Conservation (phyloP, 1,140 invertebrate genomes). For the Drosophila lacteicornis region DNA sequence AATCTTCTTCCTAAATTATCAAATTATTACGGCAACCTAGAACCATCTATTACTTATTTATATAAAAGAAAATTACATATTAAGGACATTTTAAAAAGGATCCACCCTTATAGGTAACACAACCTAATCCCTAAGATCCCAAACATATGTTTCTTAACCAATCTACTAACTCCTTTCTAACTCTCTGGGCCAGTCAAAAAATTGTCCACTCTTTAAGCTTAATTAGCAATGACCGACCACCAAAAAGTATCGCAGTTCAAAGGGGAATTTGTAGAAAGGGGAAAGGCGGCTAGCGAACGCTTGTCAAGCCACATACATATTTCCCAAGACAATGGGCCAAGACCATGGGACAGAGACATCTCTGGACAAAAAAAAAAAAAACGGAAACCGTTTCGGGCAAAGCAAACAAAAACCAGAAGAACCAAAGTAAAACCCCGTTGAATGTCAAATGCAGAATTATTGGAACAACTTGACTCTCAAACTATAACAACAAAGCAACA, state of each 20-base stretch:
- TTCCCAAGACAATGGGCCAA: constrained; percentile 52
- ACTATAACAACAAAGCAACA: constrained; percentile 67
- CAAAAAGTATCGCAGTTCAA: constrained; percentile 21
- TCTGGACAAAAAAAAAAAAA: constrained; percentile 30
- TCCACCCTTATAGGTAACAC: neutral
- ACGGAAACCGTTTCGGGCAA: constrained; percentile 50
- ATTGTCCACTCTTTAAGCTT: constrained; percentile 14
- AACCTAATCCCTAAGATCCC: neutral
- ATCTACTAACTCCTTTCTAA: neutral
- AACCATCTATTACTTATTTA: too few species aligned
- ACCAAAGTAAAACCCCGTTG: constrained; percentile 52
- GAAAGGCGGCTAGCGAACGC: constrained; percentile 22
- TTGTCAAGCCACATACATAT: constrained; percentile 39
- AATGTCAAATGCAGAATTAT: constrained; percentile 84
- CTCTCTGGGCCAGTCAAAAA: constrained; percentile 3
- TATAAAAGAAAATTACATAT: too few species aligned
- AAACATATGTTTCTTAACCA: neutral
- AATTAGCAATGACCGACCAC: constrained; percentile 35
- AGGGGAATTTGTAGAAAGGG: constrained; percentile 25
- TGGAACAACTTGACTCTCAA: constrained; percentile 76
- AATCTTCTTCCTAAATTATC: too few species aligned
- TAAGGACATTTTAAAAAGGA: too few species aligned
- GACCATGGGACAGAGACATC: constrained; percentile 60
- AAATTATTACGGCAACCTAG: too few species aligned
- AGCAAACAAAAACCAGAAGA: constrained; percentile 40